These are phyloP conservation scores for Sinhomidia bicolor DNA, from an alignment of 2,888 invertebrate species.

Conservation along the genomic window DNA sequence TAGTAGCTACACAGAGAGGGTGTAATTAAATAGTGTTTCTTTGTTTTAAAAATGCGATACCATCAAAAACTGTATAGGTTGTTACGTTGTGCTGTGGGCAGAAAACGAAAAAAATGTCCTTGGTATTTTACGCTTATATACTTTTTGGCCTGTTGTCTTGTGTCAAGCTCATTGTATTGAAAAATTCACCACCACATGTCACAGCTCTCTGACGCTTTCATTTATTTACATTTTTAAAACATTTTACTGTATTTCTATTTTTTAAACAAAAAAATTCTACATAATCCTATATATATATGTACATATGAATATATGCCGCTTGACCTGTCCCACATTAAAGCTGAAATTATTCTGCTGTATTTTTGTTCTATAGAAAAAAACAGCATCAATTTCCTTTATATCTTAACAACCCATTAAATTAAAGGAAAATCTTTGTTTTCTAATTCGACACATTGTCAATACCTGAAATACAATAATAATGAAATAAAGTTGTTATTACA, in stretches of 20 bases:
- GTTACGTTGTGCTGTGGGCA: not conserved
- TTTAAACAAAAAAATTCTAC: too few species aligned
- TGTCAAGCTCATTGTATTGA: not conserved
- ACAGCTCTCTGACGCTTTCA: too few species aligned
- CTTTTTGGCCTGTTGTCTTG: not conserved
- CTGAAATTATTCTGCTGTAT: too few species aligned
- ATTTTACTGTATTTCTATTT: too few species aligned
- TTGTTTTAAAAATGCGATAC: conserved; percentile 60
- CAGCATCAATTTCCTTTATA: too few species aligned
- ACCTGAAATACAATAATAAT: not conserved
- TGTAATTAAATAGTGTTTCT: conserved; percentile 63
- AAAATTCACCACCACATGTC: not conserved
- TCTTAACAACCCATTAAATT: not conserved
- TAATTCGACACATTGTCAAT: not conserved
- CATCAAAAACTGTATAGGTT: not conserved
- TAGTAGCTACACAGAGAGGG: conserved; percentile 42
- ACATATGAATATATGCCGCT: too few species aligned
- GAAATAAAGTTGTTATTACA: conserved; percentile 10
- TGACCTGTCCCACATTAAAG: too few species aligned
- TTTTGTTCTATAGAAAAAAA: too few species aligned
- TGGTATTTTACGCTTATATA: not conserved
- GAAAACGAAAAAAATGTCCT: conserved; percentile 7
- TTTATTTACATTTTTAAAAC: too few species aligned
- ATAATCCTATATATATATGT: too few species aligned
- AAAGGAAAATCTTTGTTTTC: not conserved